Evolutionary conservation across 2,797 vertebrate genomes (phyloP).

Genomic region (Heliangelus exortis): DNA sequence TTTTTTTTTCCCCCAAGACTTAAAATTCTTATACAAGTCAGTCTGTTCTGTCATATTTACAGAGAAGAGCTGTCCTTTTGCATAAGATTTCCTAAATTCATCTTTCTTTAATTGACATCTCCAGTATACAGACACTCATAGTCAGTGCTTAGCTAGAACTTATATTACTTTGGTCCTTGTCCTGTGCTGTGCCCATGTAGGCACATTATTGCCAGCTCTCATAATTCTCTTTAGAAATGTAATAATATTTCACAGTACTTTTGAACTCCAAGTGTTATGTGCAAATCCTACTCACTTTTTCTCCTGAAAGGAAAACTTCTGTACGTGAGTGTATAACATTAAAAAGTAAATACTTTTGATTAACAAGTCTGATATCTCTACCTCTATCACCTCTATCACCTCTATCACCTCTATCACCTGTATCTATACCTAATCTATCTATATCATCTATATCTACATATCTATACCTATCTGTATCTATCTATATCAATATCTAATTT

Average conservation of each 20-base stretch:
- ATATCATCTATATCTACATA: too few species aligned
- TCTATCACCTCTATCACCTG: too few species aligned
- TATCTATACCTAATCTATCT: too few species aligned
- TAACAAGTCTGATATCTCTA: too few species aligned
- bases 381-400: too few species aligned
- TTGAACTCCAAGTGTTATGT: not conserved
- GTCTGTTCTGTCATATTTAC: not conserved
- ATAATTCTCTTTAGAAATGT: not conserved
- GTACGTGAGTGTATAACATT: too few species aligned
- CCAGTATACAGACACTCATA: not conserved
- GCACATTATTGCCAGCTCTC: not conserved
- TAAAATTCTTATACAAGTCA: not conserved
- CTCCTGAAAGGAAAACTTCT: too few species aligned
- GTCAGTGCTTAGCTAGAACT: not conserved
- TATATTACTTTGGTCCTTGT: not conserved
- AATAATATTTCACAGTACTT: not conserved
- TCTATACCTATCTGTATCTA: too few species aligned
- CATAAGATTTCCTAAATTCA: not conserved
- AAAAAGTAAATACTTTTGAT: too few species aligned
- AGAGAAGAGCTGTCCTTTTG: not conserved
- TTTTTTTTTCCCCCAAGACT: too few species aligned
- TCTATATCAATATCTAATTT: too few species aligned
- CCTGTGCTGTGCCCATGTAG: not conserved
- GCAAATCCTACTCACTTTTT: too few species aligned
- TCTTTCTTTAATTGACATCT: not conserved